Base-by-base conservation (phyloP, 2,797 vertebrate species). In the Karalla daura region DNA sequence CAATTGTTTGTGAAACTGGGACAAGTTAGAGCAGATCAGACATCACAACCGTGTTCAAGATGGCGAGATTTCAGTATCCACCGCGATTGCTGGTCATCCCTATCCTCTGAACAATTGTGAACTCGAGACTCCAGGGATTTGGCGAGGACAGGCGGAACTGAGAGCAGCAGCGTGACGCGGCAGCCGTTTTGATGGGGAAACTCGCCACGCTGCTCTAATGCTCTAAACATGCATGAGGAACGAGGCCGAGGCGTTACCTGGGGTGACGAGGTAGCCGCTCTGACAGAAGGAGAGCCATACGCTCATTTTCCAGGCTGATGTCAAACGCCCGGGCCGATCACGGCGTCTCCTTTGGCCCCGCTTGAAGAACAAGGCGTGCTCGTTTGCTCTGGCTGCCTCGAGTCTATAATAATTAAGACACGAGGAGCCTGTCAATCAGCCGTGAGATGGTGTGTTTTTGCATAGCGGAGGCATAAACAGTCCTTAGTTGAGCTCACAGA, bases 401-500 rank as follows among this genome's bases (percentile, higher is more conserved):
- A 70, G 63, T 69, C 65, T 67, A 64, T 76, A 67, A 54, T 74
- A 56, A 84, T 82, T 74, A 78, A 63, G 62, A 78, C 56, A 36
- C 11, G 11, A 68, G 64, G 53, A 65, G 66, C 45, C 67, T 24
- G 69, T 87, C 70, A 87, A 80, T 90, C 81, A 80, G 59, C 28
- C 53, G 59, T 73, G 80, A 74, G 17, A 74, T 82, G 17, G 73
- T 82, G 61, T 70, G 53, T 45, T 56, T 50, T 65, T 74, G 58
- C 17, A 43, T 64, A 76, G 74, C 47, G 40, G 40, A 46, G 52
- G 80, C 67, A 90, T 69, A 88, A 90, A 82, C 32, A 58, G 67
- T 55, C 81, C 81, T 89, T 91, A 86, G 86, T 80, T 66, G 37
- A 49, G 17, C 28, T 63, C 61, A 92, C 81, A 94, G 67, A 91